Evolutionary conservation across 1,140 invertebrate genomes (phyloP).

Genomic region (Penaeus japonicus): DNA sequence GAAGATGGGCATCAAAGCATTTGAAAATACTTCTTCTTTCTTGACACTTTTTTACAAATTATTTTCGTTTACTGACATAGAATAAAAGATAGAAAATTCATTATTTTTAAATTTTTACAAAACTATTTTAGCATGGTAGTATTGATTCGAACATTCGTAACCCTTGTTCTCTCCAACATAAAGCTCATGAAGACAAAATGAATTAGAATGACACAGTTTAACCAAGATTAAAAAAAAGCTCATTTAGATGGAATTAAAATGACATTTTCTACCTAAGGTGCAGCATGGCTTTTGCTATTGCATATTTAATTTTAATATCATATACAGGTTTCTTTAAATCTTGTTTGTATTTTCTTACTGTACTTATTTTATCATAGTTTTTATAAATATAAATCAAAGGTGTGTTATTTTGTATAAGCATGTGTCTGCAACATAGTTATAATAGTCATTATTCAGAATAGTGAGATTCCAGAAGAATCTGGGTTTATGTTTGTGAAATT

Average conservation of each 20-base stretch:
- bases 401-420: constrained; percentile 2
- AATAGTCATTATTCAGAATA: not conserved
- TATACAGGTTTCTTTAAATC: constrained; percentile 15
- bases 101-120: no score
- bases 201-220: no score
- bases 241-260: no score
- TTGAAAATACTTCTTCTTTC: constrained; percentile 10
- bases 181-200: no score
- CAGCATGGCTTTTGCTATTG: constrained; percentile 5
- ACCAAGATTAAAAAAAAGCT: no score
- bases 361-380: constrained; percentile 37
- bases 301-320: constrained; percentile 17
- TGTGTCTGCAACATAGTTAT: not conserved
- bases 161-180: no score
- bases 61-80: no score
- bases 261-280: no score
- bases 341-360: constrained; percentile 33
- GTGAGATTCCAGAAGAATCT: not conserved
- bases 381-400: not conserved
- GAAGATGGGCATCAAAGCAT: constrained; percentile 52
- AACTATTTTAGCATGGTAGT: no score
- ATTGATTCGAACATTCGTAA: no score
- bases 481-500: not conserved
- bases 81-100: no score
- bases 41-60: not conserved